Evolutionary conservation across 2,113 vertebrate genomes (phyloP), one percentile per base, ranked within the genome.

Genomic region (Alectura lathami): DNA sequence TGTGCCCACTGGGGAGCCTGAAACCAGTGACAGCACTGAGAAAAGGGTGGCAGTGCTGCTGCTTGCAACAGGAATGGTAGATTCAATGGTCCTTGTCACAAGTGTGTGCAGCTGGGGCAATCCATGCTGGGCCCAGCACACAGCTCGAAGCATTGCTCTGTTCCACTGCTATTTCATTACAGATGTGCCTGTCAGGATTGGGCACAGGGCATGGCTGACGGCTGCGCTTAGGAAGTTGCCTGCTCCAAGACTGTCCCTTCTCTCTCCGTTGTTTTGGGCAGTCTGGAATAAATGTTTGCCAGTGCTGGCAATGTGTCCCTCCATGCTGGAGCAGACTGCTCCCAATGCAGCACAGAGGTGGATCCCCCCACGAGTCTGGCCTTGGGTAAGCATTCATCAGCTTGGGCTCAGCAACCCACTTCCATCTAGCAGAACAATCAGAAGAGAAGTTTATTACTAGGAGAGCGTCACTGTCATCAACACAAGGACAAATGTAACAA

Each of bases 91-190:
- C 47, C 45, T 51, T 3, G 2, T 21, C 36, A 57, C 17, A 30
- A 53, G 14, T 1, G 0, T 10, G 32, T 26, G 16, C 7, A 16
- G 30, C 0, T 29, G 16, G 54, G 48, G 13, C 3, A 9, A n/a
- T 17, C 62, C 48, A 68, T 42, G 66, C 32, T 57, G 62, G 1
- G 2, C n/a, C 18, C 54, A 20, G 10, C 9, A 5, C 40, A 3
- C 22, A 34, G 59, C 40, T 15, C 74, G 29, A 48, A 34, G 13
- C 42, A 53, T 20, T 0, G 0, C 30, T 66, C 77, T 42, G 36
- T 26, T 13, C n/a, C 79, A 16, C 13, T 7, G 12, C 53, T 53
- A 8, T 32, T 38, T 21, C 32, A 16, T 36, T n/a, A 6, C 22
- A 74, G 75, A 54, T 29, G 13, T 1, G 5, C 17, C 56, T 10